Evolutionary conservation across 2,797 vertebrate genomes (phyloP), one percentile per base, ranked within the genome.

Genomic region (Hybognathus amarus): DNA sequence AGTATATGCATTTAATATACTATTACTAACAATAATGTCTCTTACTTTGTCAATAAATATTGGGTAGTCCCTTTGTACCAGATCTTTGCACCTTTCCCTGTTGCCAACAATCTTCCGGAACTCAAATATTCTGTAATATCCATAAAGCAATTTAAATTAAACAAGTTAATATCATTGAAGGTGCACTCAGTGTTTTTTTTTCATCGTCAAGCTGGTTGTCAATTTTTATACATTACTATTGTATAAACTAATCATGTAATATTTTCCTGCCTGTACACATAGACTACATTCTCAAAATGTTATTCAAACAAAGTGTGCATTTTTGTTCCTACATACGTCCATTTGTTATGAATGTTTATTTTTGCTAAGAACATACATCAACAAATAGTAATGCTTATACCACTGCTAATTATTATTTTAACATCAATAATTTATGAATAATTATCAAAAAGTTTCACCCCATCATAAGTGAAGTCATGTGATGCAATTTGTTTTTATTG

Each of bases 31-130:
- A 63, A 63, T 30, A 63, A 17, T 8, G 6, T 30, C 61, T 17
- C 30, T 36, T 96, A 97, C 98, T 97, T 98, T 98, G 88, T 96
- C 95, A 75, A 98, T 95, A 85, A 96, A 93, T 68, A 99, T 96
- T 1, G 98, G 97, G 89, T 99, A 99, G 91, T 99, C 97, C 68
- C 94, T 94, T 0, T 97, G 95, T 87, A 99, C 96, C 88, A 99
- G 89, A 76, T 94, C 92, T 90, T 95, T 95, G 92, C 98, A 98
- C 92, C 90, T 96, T 86, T 98, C 97, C 88, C 97, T 92, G 92
- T 99, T 95, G 84, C 96, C 98, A 89, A 99, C 97, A 83, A 97
- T 88, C 88, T 98, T 99, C 89, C 98, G 95, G 91, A 99, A 98
- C 92, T 97, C 96, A 94, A 99, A 98, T 91, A 99, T 95, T 92